These are phyloP conservation scores for Xenopus borealis DNA, from an alignment of 2,113 vertebrate genomes.

Conservation along the genomic window DNA sequence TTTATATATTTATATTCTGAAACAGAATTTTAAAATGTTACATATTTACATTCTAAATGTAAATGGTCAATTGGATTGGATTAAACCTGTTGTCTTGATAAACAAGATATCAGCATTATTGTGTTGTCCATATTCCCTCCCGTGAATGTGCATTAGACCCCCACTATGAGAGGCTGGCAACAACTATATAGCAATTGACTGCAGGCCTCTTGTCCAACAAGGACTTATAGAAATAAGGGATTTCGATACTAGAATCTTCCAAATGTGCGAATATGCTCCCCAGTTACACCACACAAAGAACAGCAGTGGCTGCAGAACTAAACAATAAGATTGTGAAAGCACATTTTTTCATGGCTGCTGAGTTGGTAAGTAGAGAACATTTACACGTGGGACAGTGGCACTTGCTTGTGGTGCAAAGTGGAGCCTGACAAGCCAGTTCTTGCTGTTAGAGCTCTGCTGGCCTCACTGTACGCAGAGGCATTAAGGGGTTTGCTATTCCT, in stretches of 20 bases:
- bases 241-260: too few species aligned
- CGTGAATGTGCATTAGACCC: background rate
- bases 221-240: too few species aligned
- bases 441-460: conserved; percentile 72
- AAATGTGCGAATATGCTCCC: background rate
- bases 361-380: conserved; percentile 4
- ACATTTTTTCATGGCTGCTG: conserved; percentile 6
- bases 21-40: background rate
- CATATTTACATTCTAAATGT: background rate
- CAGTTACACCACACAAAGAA: background rate
- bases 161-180: background rate
- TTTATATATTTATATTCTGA: background rate
- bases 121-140: background rate
- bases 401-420: conserved; percentile 86
- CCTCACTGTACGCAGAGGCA: conserved; percentile 73
- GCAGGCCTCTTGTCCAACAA: background rate
- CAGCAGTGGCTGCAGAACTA: conserved; percentile 45
- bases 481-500: conserved; percentile 69
- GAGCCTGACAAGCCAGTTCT: conserved; percentile 68
- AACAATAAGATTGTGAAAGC: conserved; percentile 44
- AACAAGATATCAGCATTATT: too few species aligned
- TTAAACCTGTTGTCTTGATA: background rate
- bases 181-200: background rate
- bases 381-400: conserved; percentile 78
- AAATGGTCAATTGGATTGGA: background rate